Evolutionary conservation across 2,797 vertebrate genomes (phyloP), one percentile per base, ranked within the genome.

Genomic region (Capromys pilorides): DNA sequence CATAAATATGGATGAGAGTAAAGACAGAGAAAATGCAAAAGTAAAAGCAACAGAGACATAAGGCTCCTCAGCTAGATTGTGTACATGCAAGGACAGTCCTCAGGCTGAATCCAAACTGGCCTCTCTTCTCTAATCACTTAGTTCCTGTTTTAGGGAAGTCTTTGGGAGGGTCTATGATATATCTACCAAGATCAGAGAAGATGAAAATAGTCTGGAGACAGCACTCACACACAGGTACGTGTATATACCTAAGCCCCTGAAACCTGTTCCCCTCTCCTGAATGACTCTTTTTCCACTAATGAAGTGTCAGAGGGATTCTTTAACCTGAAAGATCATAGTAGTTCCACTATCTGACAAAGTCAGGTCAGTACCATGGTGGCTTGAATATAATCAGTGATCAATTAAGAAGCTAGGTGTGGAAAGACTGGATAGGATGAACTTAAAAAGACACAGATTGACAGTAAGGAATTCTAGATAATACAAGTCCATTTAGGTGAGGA

Each of bases 21-120:
- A 19, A 45, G 39, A 67, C 10, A 16, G 21, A 59, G 57, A 81
- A 77, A 54, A 41, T 6, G 12, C 26, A 59, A 33, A 21, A 66
- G 21, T 1, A 5, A 10, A 31, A 1, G 41, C 7, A 57, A 6
- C 0, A 13, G 69, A 69, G 57, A 78, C 1, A 6, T 13, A 18
- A 31, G 2, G 8, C 33, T 87, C 45, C n/a, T 83, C 41, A 0
- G 11, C 36, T 54, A 62, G 33, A 16, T 6, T 33, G 54, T 33
- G 54, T 1, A 2, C 5, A 5, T 0, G 4, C 51, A 61, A 49
- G 57, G 62, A 1, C 19, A 1, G 14, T 12, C 28, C 54, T 82
- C 67, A 71, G n/a, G 81, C 31, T 28, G 0, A 0, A 71, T 5
- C 9, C 16, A 77, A 54, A 67, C 19, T 22, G 7, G 41, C 5